phyloP scores from a whole-genome alignment of 2,113 vertebrate genomes.

The Morone saxatilis region DNA sequence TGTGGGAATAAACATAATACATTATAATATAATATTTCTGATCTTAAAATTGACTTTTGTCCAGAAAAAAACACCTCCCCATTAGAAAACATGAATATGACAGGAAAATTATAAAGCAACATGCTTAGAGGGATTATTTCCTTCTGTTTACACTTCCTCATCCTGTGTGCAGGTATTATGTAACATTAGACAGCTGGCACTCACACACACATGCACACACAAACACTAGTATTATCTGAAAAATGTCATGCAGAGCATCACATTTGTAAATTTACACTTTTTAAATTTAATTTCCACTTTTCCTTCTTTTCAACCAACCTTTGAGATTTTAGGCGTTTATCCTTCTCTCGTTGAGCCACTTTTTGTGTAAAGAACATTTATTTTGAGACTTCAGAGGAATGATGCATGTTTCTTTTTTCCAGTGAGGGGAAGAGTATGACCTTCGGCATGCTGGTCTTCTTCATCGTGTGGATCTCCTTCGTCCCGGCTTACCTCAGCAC shows the following conservation, averaged over 20 bases:
- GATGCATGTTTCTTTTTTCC: slow-evolving; percentile 9
- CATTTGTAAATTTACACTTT: not conserved
- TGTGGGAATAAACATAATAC: not conserved
- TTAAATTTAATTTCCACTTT: not conserved
- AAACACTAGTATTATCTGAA: not conserved
- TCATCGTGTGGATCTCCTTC: slow-evolving; percentile 92
- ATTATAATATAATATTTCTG: not conserved
- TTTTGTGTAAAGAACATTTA: not conserved
- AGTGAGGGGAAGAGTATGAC: slow-evolving; percentile 89
- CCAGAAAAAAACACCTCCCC: not conserved
- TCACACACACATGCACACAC: not conserved
- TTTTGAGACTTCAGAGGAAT: not conserved
- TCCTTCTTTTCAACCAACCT: not conserved
- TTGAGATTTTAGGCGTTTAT: not conserved
- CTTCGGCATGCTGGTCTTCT: slow-evolving; percentile 91
- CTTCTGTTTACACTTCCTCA: not conserved
- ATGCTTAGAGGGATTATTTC: not conserved
- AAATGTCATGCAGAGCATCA: not conserved
- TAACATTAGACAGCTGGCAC: not conserved
- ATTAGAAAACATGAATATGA: not conserved
- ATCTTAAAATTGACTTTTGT: not conserved
- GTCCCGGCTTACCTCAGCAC: slow-evolving; percentile 92
- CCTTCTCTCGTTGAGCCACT: not conserved
- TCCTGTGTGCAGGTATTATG: not conserved
- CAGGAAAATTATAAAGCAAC: not conserved